A percentile compares a stretch with the other conserved stretches of the same genome.
Conservation (phyloP, 2,797 vertebrate genomes). For the Lepus townsendii region DNA sequence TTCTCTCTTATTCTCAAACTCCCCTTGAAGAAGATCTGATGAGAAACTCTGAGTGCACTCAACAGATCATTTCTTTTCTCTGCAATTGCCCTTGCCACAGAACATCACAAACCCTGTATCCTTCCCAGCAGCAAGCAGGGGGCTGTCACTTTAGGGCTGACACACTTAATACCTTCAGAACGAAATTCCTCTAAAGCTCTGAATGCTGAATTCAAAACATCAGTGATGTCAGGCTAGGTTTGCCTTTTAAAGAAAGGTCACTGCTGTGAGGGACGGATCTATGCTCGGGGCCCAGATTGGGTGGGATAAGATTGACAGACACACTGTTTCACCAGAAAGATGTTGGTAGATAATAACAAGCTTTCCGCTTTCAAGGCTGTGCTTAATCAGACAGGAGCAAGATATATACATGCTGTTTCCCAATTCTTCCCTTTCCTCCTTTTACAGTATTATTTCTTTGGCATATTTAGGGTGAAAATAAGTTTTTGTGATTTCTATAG, state of each 20-base stretch:
- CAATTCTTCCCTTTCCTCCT: background rate
- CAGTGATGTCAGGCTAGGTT: slow-evolving; percentile 58
- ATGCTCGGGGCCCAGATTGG: background rate
- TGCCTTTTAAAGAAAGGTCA: slow-evolving; percentile 75
- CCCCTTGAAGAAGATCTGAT: slow-evolving; percentile 60
- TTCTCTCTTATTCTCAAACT: slow-evolving; percentile 37
- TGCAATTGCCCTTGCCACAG: slow-evolving; percentile 59
- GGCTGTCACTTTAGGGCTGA: slow-evolving; percentile 62
- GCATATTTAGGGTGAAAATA: slow-evolving; percentile 11
- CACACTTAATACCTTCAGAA: slow-evolving; percentile 65
- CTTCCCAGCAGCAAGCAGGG: background rate
- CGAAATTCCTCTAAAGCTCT: slow-evolving; percentile 68
- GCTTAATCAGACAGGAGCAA: slow-evolving; percentile 48
- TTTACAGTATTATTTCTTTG: background rate
- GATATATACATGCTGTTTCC: slow-evolving; percentile 2
- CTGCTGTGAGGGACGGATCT: background rate
- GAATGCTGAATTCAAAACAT: slow-evolving; percentile 68
- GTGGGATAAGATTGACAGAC: slow-evolving; percentile 54
- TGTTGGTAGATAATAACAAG: slow-evolving; percentile 25
- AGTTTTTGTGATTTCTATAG: slow-evolving; percentile 3
- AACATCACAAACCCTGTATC: background rate
- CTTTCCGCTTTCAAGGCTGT: slow-evolving; percentile 40
- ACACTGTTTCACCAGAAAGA: background rate
- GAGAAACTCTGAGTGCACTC: slow-evolving; percentile 51
- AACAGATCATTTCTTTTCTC: slow-evolving; percentile 48